phyloP scores from a whole-genome alignment of 1,140 invertebrate species.

The Brachionus manjavacas region DNA sequence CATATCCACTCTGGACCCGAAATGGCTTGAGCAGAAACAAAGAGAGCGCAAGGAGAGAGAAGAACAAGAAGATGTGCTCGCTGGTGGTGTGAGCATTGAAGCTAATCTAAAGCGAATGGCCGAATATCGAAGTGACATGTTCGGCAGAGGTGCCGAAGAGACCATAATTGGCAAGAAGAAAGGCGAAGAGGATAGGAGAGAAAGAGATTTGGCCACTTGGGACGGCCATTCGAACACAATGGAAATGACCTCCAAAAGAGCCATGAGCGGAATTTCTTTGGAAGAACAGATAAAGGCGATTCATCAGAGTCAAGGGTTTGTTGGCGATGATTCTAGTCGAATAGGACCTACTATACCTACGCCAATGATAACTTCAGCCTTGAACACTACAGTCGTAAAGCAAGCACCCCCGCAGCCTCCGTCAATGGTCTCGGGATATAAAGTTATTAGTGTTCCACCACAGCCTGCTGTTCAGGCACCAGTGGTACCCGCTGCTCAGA shows the following conservation, averaged over 20 bases:
- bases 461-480: conserved; percentile 44
- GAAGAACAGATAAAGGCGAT: conserved; percentile 96
- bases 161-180: conserved; percentile 98
- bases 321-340: conserved; percentile 83
- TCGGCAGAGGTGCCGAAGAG: conserved; percentile 90
- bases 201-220: conserved; percentile 83
- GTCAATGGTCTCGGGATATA: neutral
- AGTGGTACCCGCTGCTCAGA: conserved; percentile 30
- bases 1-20: conserved; percentile 86
- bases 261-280: conserved; percentile 86
- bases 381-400: neutral
- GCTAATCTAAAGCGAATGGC: conserved; percentile 89
- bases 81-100: conserved; percentile 76
- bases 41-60: conserved; percentile 73
- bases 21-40: conserved; percentile 94
- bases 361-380: neutral
- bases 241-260: conserved; percentile 70
- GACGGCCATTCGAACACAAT: conserved; percentile 78
- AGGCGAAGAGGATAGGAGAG: conserved; percentile 78
- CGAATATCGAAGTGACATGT: conserved; percentile 98
- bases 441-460: neutral
- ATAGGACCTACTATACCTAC: conserved; percentile 58
- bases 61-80: conserved; percentile 69
- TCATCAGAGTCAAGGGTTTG: conserved; percentile 83
- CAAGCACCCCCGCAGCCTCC: conserved; percentile 47